Percentiles rank a stretch among this genome's conserved stretches.
These are phyloP conservation scores for Salvelinus fontinalis DNA, from an alignment of 2,113 vertebrate genomes.

Conservation along the genomic window DNA sequence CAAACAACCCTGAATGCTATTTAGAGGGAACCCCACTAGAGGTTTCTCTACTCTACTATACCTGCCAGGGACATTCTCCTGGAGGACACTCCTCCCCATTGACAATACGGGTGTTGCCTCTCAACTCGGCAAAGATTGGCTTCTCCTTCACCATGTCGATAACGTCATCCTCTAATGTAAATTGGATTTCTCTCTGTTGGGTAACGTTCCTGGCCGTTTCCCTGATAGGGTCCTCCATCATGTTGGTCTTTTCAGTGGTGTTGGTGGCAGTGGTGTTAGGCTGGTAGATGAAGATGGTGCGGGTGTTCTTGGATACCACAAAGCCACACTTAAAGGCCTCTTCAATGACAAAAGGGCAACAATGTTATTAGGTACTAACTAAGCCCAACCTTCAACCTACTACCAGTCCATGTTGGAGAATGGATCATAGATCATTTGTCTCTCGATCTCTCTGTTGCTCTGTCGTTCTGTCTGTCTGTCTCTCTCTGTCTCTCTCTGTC, in stretches of 20 bases:
- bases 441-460: background rate
- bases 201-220: background rate
- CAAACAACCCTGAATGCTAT: background rate
- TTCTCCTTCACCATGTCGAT: background rate
- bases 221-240: background rate
- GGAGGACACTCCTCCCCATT: constrained; percentile 76
- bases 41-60: constrained; percentile 51
- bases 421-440: background rate
- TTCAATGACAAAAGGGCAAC: constrained; percentile 2
- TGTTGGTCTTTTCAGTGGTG: background rate
- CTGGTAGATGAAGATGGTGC: constrained; percentile 25
- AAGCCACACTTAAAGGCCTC: constrained; percentile 51
- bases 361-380: background rate
- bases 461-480: background rate
- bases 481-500: too few relatives aligned
- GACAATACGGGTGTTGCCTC: constrained; percentile 67
- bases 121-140: fast-evolving
- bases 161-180: background rate
- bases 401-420: too few relatives aligned
- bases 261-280: background rate
- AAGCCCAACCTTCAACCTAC: background rate
- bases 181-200: background rate
- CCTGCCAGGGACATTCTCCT: constrained; percentile 95
- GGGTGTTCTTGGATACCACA: constrained; percentile 18
- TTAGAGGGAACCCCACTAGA: background rate